These are phyloP conservation scores for Drosophila mettleri DNA, from an alignment of 2,888 invertebrate genomes.

Conservation along the genomic window DNA sequence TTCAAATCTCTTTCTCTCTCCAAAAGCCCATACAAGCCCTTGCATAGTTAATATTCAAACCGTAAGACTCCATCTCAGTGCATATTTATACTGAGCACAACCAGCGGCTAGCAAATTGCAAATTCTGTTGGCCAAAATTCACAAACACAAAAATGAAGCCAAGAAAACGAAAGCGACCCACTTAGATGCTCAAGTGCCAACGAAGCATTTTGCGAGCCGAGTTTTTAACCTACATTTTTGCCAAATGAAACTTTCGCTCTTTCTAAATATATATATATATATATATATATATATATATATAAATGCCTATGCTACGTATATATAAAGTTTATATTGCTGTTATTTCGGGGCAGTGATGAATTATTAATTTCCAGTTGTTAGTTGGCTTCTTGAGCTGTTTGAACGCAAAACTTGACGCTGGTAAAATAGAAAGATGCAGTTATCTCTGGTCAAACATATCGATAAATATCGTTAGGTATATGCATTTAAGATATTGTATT, in stretches of 20 bases:
- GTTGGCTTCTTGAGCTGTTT: conserved; percentile 40
- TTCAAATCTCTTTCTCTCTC: too few species aligned
- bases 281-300: neutral
- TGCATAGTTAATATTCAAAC: neutral
- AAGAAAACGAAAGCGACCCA: conserved; percentile 53
- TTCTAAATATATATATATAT: neutral
- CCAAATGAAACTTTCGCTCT: conserved; percentile 51
- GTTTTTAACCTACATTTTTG: conserved; percentile 77
- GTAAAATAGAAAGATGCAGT: neutral
- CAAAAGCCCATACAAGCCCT: neutral
- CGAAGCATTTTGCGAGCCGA: conserved; percentile 57
- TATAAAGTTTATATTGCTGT: conserved; percentile 15
- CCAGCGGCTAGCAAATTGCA: conserved; percentile 2
- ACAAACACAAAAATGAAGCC: neutral
- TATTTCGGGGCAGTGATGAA: conserved; percentile 27
- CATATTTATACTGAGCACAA: neutral
- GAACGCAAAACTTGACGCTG: neutral
- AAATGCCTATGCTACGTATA: neutral
- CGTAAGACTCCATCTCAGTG: neutral
- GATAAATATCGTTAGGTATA: neutral
- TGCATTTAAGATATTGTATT: neutral
- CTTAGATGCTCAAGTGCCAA: conserved; percentile 73
- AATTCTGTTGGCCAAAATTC: conserved; percentile 10
- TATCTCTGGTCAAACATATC: neutral
- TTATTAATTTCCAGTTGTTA: conserved; percentile 47